Base-by-base conservation (phyloP, 2,113 vertebrate genomes). In the Cygnus atratus region DNA sequence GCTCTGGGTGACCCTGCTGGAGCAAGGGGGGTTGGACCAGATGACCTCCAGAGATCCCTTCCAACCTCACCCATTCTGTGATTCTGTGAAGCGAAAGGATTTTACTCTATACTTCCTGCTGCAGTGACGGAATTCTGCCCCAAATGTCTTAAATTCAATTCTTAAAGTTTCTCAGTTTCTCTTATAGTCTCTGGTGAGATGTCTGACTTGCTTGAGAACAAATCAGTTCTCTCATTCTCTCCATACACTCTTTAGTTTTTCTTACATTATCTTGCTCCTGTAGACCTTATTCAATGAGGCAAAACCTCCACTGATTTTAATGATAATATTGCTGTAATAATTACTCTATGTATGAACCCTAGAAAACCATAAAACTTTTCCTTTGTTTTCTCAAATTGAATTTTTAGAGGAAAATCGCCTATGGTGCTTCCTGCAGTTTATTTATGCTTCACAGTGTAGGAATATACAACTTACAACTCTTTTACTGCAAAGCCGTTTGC, bases 281-380 rank as follows among this genome's bases (percentile, higher is more conserved):
- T 80, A 90, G 71, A 70, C 71, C 28, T 83, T 84, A 71, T 50
- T 74, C 41, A 90, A 66, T 52, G 50, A 95, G 79, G 87, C 75
- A 93, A 88, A 96, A 67, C 33, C 74, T 82, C 33, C 75, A 33
- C 37, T 67, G 84, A 87, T 80, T 93, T 96, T 93, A 92, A 88
- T 80, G 71, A 85, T 87, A 95, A 57, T 54, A 92, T 41, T 73
- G 43, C 58, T 57, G 44, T 63, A 75, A 52, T 80, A 91, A 91
- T 93, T 89, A 84, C 87, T 68, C 59, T 31, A 83, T 71, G 25
- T 41, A 9, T 46, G 67, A 88, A 73, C 31, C 46, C 67, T 63
- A 75, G 73, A 89, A 95, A 92, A 73, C 37, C 44, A 73, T 54
- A n/a, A 21, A 83, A 80, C 59, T 88, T 80, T 68, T 70, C 6